phyloP scores from a whole-genome alignment of 2,888 invertebrate species.

The Pyrochroa serraticornis region DNA sequence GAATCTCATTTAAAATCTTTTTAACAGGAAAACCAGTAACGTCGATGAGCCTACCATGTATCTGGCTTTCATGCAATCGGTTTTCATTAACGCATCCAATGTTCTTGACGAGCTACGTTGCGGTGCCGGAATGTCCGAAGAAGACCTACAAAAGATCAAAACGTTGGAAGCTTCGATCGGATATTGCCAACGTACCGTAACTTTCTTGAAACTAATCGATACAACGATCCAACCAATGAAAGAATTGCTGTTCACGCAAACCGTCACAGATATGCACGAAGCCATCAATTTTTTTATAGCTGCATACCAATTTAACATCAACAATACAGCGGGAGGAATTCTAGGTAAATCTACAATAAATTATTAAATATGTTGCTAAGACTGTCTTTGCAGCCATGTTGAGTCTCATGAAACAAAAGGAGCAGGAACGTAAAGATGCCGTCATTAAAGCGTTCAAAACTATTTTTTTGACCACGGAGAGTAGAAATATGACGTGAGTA shows the following conservation, averaged over 20 bases:
- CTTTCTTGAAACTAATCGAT: slow-evolving; percentile 52
- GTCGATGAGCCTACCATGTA: slow-evolving; percentile 37
- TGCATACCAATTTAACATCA: slow-evolving; percentile 79
- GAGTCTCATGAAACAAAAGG: slow-evolving; percentile 79
- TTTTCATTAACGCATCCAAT: slow-evolving; percentile 36
- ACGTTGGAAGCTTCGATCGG: slow-evolving; percentile 63
- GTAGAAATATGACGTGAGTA: slow-evolving; percentile 58
- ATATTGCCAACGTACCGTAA: slow-evolving; percentile 67
- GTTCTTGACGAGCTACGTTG: slow-evolving; percentile 20
- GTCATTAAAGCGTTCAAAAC: slow-evolving; percentile 79
- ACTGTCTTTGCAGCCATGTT: slow-evolving; percentile 67
- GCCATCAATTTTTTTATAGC: slow-evolving; percentile 88
- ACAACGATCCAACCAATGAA: slow-evolving; percentile 69
- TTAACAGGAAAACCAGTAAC: slow-evolving; percentile 11
- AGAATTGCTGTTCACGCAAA: slow-evolving; percentile 73
- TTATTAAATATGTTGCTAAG: background rate
- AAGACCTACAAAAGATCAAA: slow-evolving; percentile 56
- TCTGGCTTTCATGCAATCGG: slow-evolving; percentile 34
- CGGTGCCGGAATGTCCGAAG: slow-evolving; percentile 44
- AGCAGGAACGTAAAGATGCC: slow-evolving; percentile 74
- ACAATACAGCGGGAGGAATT: slow-evolving; percentile 73
- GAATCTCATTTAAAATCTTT: background rate
- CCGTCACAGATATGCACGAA: slow-evolving; percentile 82
- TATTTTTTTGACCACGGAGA: slow-evolving; percentile 68
- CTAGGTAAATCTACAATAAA: slow-evolving; percentile 46